Evolutionary conservation across 2,113 vertebrate genomes (phyloP).

Genomic region (Galemys pyrenaicus): DNA sequence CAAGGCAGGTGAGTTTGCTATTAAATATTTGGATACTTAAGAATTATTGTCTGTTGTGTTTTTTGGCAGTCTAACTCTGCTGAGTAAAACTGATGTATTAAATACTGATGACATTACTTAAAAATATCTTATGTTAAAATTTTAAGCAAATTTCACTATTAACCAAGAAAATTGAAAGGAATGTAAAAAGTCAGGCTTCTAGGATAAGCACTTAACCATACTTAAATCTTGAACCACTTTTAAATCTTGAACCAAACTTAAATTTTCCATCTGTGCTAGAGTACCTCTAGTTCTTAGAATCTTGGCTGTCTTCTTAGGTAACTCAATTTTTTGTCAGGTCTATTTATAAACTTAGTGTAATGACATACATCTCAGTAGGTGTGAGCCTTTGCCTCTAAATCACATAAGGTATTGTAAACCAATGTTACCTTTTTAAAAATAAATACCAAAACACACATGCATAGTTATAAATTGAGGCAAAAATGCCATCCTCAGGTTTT

Average conservation of each 20-base stretch:
- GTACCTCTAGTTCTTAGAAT: not conserved
- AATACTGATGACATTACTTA: not conserved
- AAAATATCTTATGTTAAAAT: constrained; percentile 21
- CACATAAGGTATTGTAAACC: too few species aligned
- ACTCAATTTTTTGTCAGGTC: not conserved
- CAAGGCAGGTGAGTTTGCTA: constrained; percentile 91
- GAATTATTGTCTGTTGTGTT: not conserved
- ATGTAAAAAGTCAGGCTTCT: not conserved
- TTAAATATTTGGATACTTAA: not conserved
- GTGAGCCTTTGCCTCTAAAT: too few species aligned
- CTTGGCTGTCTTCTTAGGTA: not conserved
- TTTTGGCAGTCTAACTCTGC: not conserved
- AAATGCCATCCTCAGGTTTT: not conserved
- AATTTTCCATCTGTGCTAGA: not conserved
- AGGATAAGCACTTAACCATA: not conserved
- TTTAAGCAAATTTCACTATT: not conserved
- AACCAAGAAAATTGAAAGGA: not conserved
- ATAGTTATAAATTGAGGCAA: not conserved
- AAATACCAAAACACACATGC: too few species aligned
- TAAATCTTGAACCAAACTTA: not conserved
- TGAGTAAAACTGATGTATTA: not conserved
- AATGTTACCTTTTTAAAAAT: too few species aligned
- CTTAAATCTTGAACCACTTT: not conserved
- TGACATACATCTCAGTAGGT: too few species aligned
- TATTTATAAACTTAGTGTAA: not conserved